phyloP scores from a whole-genome alignment of 2,113 vertebrate genomes.

The Myiagra hebetior region DNA sequence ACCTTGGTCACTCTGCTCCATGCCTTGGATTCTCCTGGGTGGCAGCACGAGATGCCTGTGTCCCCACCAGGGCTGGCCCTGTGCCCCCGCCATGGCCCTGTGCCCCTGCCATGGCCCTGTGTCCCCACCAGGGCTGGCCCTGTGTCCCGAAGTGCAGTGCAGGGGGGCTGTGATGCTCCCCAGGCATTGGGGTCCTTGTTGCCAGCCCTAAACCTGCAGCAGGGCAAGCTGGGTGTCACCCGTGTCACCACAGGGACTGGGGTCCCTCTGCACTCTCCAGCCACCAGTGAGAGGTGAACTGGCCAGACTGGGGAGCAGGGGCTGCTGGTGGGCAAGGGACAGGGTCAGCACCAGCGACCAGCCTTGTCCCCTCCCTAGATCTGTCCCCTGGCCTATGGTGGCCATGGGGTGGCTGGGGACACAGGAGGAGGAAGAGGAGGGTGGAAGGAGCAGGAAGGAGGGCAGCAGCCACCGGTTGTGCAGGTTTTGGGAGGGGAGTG shows the following conservation, averaged over 20 bases:
- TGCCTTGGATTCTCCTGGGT: accelerated
- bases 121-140: neutral
- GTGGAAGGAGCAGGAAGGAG: neutral
- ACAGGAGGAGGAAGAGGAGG: neutral
- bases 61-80: neutral
- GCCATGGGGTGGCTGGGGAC: neutral
- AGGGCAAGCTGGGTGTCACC: neutral
- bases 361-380: neutral
- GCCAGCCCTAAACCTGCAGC: neutral
- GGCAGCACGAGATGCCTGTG: neutral
- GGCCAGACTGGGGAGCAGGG: neutral
- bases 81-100: neutral
- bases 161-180: neutral
- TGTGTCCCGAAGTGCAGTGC: neutral
- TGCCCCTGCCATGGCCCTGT: neutral
- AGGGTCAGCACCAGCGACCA: neutral
- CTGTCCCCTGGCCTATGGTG: neutral
- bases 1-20: accelerated
- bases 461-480: neutral
- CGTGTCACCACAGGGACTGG: neutral
- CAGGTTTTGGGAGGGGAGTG: neutral
- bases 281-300: neutral
- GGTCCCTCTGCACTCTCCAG: neutral
- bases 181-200: neutral
- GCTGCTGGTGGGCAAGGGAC: neutral